Evolutionary conservation across 2,797 vertebrate species (phyloP), one percentile per base, ranked within the genome.

Genomic region (Lepilemur ruficaudatus): DNA sequence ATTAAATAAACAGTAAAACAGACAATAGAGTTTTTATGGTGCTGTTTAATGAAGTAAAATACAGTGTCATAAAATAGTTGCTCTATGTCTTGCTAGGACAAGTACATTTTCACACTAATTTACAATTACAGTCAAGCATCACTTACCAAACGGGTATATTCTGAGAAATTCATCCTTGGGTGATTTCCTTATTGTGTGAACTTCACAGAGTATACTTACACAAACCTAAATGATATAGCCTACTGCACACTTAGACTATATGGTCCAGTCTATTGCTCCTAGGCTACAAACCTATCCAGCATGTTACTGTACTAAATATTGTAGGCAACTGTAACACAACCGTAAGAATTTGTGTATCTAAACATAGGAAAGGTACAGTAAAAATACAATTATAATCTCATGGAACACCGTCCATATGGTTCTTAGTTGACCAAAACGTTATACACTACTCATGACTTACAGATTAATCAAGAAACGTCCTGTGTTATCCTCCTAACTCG

Each of bases 1-100:
- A 85, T 92, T 88, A 61, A 87, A 85, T 83, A 85, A 97, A 73
- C 12, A 84, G 17, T 55, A 57, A 95, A 86, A 30, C 20, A 75
- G 28, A 84, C 30, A 85, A 63, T 3, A 95, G 18, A 2, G 0
- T 50, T 57, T 72, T 67, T 65, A 80, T 79, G 14, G 95, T 85
- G 20, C 5, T 84, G 4, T 59, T 95, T 89, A 70, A 94, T 50
- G 12, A 85, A 80, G 32, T 75, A 88, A 83, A 93, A 48, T 41
- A 59, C 6, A 92, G 38, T 41, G 7, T 81, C 25, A 83, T 69
- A 67, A 85, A 82, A 41, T 30, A 75, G 48, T 28, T 78, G 11
- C 15, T 78, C 5, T 69, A 35, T 41, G 7, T n/a, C 89, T 32
- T 50, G 9, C 38, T 91, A 59, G 3, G 70, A 7, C 13, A 87